A percentile compares a stretch with the other conserved stretches of the same genome.
These are phyloP conservation scores for Nemotelus nigrinus DNA, from an alignment of 2,888 invertebrate genomes.

Conservation along the genomic window DNA sequence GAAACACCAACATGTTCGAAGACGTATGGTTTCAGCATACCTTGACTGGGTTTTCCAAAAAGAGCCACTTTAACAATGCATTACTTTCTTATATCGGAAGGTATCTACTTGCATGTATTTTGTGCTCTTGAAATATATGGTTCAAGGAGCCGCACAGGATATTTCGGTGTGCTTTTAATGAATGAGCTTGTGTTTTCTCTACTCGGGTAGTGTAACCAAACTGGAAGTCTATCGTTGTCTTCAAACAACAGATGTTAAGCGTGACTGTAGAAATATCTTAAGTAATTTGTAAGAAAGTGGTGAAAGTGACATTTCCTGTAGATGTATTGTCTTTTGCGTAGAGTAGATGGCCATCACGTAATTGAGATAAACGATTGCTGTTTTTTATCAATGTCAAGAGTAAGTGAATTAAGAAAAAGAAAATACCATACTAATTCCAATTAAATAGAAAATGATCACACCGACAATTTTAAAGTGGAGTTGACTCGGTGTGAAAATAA, in stretches of 20 bases:
- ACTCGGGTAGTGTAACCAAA: neutral
- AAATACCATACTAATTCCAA: slow-evolving; percentile 30
- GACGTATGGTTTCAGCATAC: slow-evolving; percentile 23
- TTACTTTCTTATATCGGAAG: slow-evolving; percentile 1
- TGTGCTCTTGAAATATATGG: slow-evolving; percentile 1
- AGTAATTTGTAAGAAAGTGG: slow-evolving; percentile 42
- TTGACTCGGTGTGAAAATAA: too few species aligned
- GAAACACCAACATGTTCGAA: slow-evolving; percentile 28
- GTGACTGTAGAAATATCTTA: slow-evolving; percentile 37
- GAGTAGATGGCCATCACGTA: slow-evolving; percentile 39
- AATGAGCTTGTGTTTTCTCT: slow-evolving; percentile 20
- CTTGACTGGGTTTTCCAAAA: slow-evolving; percentile 15
- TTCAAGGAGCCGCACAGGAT: neutral
- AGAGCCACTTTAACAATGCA: slow-evolving; percentile 27
- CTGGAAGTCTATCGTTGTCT: neutral
- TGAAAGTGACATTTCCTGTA: slow-evolving; percentile 38
- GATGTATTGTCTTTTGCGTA: slow-evolving; percentile 33
- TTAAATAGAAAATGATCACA: neutral
- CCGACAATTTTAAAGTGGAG: too few species aligned
- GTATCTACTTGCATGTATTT: neutral
- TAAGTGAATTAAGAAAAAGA: slow-evolving; percentile 27
- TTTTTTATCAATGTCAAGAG: slow-evolving; percentile 37
- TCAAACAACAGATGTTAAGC: slow-evolving; percentile 27
- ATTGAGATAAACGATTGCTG: slow-evolving; percentile 39
- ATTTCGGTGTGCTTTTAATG: slow-evolving; percentile 27